Conservation (phyloP, 2,888 invertebrate genomes). For the Beris morrisii region DNA sequence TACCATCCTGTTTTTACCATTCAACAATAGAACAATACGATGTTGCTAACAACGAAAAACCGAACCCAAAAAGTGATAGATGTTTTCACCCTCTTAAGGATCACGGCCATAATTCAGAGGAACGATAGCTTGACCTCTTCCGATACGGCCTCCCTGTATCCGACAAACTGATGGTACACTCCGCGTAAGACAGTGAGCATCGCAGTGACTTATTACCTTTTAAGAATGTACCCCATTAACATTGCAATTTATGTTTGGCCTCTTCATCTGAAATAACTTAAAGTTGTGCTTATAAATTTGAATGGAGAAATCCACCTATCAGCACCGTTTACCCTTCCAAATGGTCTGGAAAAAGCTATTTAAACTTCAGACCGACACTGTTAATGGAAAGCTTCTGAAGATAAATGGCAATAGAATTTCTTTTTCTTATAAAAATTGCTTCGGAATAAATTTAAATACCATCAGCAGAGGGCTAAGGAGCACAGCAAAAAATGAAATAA, state of each 20-base stretch:
- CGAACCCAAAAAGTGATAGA: no score
- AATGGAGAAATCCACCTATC: constrained; percentile 37
- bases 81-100: no score
- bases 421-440: constrained; percentile 23
- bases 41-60: no score
- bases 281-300: constrained; percentile 35
- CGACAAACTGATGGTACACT: constrained; percentile 7
- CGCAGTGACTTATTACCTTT: constrained; percentile 31
- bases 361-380: constrained; percentile 36
- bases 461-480: no score
- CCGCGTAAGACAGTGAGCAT: constrained; percentile 25
- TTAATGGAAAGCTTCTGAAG: constrained; percentile 37
- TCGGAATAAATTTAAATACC: constrained; percentile 24
- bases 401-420: constrained; percentile 36
- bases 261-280: constrained; percentile 34
- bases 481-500: no score
- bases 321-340: constrained; percentile 38
- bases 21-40: no score
- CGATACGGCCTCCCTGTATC: constrained; percentile 21
- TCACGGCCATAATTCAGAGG: constrained; percentile 10
- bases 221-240: constrained; percentile 34
- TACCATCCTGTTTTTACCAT: no score
- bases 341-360: constrained; percentile 39
- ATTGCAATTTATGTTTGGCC: constrained; percentile 31
- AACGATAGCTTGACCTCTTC: constrained; percentile 25